phyloP scores from a whole-genome alignment of 2,888 invertebrate species.

The Drosophila engyochracea region DNA sequence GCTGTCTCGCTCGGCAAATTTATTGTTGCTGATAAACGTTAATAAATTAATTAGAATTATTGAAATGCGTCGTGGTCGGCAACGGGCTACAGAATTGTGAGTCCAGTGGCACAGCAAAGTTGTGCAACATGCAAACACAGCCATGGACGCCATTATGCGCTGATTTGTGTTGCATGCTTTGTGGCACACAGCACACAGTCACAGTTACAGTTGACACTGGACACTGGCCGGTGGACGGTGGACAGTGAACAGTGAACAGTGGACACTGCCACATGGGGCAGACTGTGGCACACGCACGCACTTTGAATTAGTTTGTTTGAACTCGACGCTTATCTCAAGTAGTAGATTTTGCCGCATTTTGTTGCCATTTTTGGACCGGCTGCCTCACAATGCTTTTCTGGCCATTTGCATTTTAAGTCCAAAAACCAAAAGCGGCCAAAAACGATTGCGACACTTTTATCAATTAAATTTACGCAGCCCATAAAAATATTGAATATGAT shows the following conservation, averaged over 20 bases:
- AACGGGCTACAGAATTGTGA: constrained; percentile 30
- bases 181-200: constrained; percentile 50
- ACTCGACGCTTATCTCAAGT: constrained; percentile 80
- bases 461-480: constrained; percentile 77
- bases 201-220: constrained; percentile 32
- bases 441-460: constrained; percentile 64
- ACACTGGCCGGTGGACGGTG: constrained; percentile 7
- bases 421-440: constrained; percentile 8
- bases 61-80: constrained; percentile 79
- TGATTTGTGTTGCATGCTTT: constrained; percentile 77
- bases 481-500: constrained; percentile 57
- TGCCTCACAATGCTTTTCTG: constrained; percentile 48
- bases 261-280: constrained; percentile 29
- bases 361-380: constrained; percentile 58
- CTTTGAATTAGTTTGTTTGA: constrained; percentile 81
- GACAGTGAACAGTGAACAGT: constrained; percentile 12
- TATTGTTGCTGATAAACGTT: constrained; percentile 84
- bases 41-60: constrained; percentile 86
- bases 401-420: constrained; percentile 49
- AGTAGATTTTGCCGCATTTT: constrained; percentile 78
- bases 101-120: constrained; percentile 43
- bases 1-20: constrained; percentile 67
- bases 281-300: constrained; percentile 42
- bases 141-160: constrained; percentile 75
- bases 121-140: constrained; percentile 65